Conservation (phyloP, 2,113 vertebrate species). For the Peromyscus polionotus region DNA sequence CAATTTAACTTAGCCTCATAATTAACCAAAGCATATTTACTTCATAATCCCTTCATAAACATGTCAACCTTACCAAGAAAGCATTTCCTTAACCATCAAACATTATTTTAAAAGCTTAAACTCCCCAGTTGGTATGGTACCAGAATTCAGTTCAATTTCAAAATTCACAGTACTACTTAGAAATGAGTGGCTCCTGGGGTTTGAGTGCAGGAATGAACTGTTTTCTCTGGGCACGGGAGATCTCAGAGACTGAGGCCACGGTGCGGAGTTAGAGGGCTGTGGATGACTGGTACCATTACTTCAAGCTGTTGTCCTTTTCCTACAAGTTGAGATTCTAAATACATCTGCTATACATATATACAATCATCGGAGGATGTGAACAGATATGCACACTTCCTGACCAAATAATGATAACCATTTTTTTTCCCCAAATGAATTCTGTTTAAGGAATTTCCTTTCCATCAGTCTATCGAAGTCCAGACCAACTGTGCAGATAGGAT, state of each 20-base stretch:
- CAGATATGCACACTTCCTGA: not conserved
- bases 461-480: slow-evolving; percentile 93
- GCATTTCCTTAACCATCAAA: slow-evolving; percentile 50
- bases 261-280: not conserved
- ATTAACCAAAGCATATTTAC: slow-evolving; percentile 29
- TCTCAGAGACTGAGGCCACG: not conserved
- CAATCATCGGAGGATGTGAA: not conserved
- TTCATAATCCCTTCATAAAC: slow-evolving; percentile 42
- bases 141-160: slow-evolving; percentile 54
- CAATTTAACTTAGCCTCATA: slow-evolving; percentile 34
- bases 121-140: slow-evolving; percentile 37
- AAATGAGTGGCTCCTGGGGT: not conserved
- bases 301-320: not conserved
- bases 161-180: slow-evolving; percentile 57
- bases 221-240: not conserved
- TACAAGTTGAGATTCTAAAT: not conserved
- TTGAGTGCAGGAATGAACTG: not conserved
- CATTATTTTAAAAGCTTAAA: slow-evolving; percentile 54
- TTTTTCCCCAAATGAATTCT: slow-evolving; percentile 22
- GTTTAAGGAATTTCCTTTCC: slow-evolving; percentile 24
- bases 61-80: slow-evolving; percentile 31
- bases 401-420: slow-evolving; percentile 27
- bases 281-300: not conserved
- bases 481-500: slow-evolving; percentile 99
- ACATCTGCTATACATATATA: not conserved